A percentile compares a stretch with the other conserved stretches of the same genome.
Conservation (phyloP, 2,113 vertebrate genomes). For the Oryzias celebensis region DNA sequence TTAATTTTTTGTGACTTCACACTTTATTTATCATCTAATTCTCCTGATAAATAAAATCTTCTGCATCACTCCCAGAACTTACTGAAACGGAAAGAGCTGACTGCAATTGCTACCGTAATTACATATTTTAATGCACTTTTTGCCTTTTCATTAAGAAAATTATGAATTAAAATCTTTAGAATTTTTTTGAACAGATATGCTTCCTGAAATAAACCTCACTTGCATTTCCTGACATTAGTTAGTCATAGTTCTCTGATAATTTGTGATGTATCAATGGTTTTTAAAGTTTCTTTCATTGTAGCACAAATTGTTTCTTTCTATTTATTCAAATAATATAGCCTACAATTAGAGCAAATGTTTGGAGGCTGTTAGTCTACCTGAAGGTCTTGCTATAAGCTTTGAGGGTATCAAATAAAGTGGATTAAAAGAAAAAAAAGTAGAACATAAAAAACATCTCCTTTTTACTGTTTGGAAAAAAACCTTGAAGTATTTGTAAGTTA, state of each 20-base stretch:
- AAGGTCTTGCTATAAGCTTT: neutral
- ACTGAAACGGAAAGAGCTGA: neutral
- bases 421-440: neutral
- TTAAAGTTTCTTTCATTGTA: neutral
- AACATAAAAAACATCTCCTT: neutral
- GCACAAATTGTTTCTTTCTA: neutral
- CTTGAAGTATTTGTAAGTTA: slow-evolving; percentile 8
- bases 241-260: neutral
- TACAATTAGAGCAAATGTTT: neutral
- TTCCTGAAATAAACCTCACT: too few relatives aligned
- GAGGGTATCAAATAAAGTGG: neutral
- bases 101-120: too few relatives aligned
- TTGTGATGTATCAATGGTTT: neutral
- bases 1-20: too few relatives aligned
- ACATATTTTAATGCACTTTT: too few relatives aligned
- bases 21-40: too few relatives aligned
- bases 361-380: neutral
- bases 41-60: too few relatives aligned
- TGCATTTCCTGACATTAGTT: neutral
- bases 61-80: neutral
- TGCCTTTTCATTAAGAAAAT: too few relatives aligned
- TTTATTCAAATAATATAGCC: neutral
- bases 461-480: neutral
- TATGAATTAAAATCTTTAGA: too few relatives aligned
- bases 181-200: too few relatives aligned